Base-by-base conservation (phyloP, 2,113 vertebrate species). In the Eptatretus burgeri region DNA sequence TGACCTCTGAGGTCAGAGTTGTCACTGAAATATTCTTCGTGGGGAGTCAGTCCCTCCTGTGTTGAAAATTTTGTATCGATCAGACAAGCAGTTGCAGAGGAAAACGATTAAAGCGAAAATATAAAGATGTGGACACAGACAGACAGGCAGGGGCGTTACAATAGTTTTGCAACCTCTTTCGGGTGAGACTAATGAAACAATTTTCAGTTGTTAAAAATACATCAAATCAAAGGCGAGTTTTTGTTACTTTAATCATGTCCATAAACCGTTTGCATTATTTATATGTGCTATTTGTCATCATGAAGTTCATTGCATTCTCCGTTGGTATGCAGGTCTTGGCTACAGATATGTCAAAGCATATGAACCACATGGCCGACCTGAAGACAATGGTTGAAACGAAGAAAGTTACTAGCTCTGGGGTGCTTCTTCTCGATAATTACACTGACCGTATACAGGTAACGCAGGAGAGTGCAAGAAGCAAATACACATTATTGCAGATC, bases 111-210 rank as follows among this genome's bases (percentile, higher is more conserved):
- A n/a, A n/a, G n/a, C n/a, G n/a, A n/a, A n/a, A n/a, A n/a, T n/a
- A n/a, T n/a, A n/a, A n/a, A n/a, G n/a, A n/a, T n/a, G n/a, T n/a
- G 7, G 27, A 41, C 27, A 41, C 27, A 41, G 27, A 41, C 27
- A 41, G 27, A 41, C 27, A 41, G 27, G 27, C 27, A 41, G 27
- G 27, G 27, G 27, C 27, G 27, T 41, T 41, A 3, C 27, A 88
- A 82, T 66, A 51, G 64, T 62, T 68, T 13, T 11, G 12, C 2
- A 62, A 18, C 49, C 14, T 5, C 52, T 64, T 65, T 9, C 50
- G 51, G 67, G 13, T 63, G 63, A 52, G 51, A 20, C 52, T 69
- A 66, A 50, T 18, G 49, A 64, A 62, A 9, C 52, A 16, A 51
- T n/a, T 60, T 18, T 60, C 53, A 60, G 53, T 60, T 60, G 18